Conservation (phyloP, 2,888 invertebrate genomes). For the Eilema caniola region DNA sequence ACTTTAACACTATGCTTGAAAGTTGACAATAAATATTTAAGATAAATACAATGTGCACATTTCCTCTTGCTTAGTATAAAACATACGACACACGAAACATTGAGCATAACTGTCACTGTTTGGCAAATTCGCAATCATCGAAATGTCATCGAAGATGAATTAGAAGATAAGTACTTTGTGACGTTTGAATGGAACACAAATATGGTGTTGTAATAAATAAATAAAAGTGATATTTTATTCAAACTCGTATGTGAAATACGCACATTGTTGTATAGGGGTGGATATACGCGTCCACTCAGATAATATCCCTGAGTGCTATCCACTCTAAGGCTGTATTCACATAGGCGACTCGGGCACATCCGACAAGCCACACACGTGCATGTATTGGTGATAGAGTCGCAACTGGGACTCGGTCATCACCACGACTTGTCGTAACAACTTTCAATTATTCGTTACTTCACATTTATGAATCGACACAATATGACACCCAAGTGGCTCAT, state of each 20-base stretch:
- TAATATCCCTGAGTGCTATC: conserved; percentile 48
- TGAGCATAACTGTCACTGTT: conserved; percentile 74
- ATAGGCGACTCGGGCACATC: conserved; percentile 4
- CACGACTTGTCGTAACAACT: background rate
- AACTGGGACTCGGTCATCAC: background rate
- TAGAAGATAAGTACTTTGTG: conserved; percentile 71
- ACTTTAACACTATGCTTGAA: conserved; percentile 77
- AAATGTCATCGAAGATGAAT: conserved; percentile 51
- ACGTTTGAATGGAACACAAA: conserved; percentile 62
- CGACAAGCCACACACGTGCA: background rate
- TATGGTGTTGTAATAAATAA: conserved; percentile 59
- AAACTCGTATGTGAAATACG: conserved; percentile 72
- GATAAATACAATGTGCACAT: conserved; percentile 80
- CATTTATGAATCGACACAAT: background rate
- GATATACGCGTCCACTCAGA: conserved; percentile 62
- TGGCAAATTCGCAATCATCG: conserved; percentile 62
- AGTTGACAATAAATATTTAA: conserved; percentile 73
- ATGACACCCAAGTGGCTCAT: conserved; percentile 1
- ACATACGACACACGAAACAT: conserved; percentile 59
- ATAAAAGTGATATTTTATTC: conserved; percentile 54
- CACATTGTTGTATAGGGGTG: conserved; percentile 70
- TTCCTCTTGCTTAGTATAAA: conserved; percentile 60
- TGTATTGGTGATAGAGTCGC: background rate
- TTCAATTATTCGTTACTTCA: background rate
- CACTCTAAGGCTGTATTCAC: conserved; percentile 17